Conservation (phyloP, 2,797 vertebrate genomes). For the Diplodus sargus region DNA sequence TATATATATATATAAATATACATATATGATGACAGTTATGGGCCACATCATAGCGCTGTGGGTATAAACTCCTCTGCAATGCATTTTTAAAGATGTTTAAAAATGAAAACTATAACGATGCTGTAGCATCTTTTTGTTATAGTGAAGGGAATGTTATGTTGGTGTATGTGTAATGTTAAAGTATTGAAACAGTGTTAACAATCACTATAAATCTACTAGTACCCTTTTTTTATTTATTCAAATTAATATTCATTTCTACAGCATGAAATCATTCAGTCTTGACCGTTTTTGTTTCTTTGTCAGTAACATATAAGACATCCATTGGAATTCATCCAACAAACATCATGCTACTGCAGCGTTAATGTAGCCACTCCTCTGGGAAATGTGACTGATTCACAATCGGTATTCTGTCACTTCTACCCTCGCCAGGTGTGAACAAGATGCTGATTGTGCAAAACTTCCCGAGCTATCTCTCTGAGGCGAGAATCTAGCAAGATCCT, state of each 20-base stretch:
- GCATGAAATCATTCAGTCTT: not conserved
- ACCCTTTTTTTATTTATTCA: too few relatives aligned
- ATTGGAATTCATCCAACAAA: not conserved
- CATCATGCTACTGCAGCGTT: not conserved
- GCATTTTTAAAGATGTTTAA: not conserved
- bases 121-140: too few relatives aligned
- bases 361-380: not conserved
- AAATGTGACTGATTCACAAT: conserved; percentile 27
- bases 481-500: too few relatives aligned
- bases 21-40: not conserved
- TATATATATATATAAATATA: not conserved
- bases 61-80: not conserved
- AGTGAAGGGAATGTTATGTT: too few relatives aligned
- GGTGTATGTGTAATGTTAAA: too few relatives aligned
- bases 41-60: not conserved
- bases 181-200: too few relatives aligned
- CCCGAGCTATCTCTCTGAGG: not conserved
- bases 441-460: conserved; percentile 35
- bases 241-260: too few relatives aligned
- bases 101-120: not conserved
- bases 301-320: not conserved
- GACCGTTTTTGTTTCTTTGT: not conserved
- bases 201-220: too few relatives aligned
- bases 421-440: conserved; percentile 26
- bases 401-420: conserved; percentile 17